phyloP scores from a whole-genome alignment of 2,888 invertebrate species.

The Pemphredon lugubris region DNA sequence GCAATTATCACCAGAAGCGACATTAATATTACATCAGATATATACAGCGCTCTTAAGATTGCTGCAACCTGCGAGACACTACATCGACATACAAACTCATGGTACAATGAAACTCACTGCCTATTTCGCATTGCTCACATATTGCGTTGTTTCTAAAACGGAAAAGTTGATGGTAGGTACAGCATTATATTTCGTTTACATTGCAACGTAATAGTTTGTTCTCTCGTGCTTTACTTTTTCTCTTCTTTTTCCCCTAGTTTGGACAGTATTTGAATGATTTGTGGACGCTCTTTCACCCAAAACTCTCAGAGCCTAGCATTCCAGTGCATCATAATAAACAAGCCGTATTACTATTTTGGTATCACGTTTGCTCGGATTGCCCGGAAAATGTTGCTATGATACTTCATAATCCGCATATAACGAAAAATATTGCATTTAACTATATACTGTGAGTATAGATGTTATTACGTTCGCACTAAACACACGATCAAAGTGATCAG shows the following conservation, averaged over 20 bases:
- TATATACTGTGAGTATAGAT: constrained; percentile 95
- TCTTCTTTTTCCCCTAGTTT: too few relatives aligned
- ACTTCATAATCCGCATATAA: constrained; percentile 92
- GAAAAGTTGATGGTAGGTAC: constrained; percentile 94
- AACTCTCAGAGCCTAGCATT: constrained; percentile 95
- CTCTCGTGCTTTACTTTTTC: too few relatives aligned
- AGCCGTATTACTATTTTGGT: constrained; percentile 95
- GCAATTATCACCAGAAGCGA: constrained; percentile 82
- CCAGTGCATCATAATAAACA: constrained; percentile 98
- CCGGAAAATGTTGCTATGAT: constrained; percentile 95
- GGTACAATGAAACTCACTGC: constrained; percentile 95
- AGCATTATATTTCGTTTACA: constrained; percentile 87
- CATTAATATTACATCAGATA: constrained; percentile 85
- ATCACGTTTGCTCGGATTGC: constrained; percentile 95
- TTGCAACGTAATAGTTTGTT: constrained; percentile 94
- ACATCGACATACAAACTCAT: constrained; percentile 92
- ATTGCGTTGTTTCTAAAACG: constrained; percentile 93
- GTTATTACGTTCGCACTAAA: too few relatives aligned
- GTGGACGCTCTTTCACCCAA: constrained; percentile 97
- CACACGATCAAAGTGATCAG: too few relatives aligned
- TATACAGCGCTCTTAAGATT: constrained; percentile 89
- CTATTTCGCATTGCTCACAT: constrained; percentile 95
- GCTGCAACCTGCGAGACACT: constrained; percentile 91
- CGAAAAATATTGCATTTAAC: constrained; percentile 97
- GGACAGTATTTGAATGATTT: constrained; percentile 95